Evolutionary conservation across 1,140 invertebrate genomes (phyloP).

Genomic region (Diorhabda sublineata): DNA sequence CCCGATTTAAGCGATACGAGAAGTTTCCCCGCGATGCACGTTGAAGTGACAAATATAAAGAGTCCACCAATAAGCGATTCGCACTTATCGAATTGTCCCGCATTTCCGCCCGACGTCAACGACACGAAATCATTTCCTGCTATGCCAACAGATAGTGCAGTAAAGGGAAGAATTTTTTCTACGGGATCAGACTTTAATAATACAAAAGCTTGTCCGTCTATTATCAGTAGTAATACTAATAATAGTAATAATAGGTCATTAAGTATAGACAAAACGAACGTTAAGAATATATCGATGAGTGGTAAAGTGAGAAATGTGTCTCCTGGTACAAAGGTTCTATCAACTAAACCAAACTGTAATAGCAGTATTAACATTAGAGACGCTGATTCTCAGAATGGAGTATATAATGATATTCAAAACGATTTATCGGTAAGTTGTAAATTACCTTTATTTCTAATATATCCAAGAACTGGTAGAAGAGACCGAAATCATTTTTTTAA

Average conservation of each 20-base stretch:
- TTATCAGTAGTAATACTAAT: slow-evolving; percentile 22
- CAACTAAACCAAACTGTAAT: slow-evolving; percentile 14
- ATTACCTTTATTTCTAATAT: too few relatives aligned
- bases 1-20: not conserved
- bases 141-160: slow-evolving; percentile 11
- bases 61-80: slow-evolving; percentile 14
- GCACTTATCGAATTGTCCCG: not conserved
- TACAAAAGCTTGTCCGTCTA: not conserved
- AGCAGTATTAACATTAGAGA: slow-evolving; percentile 21
- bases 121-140: slow-evolving; percentile 18
- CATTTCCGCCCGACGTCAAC: slow-evolving; percentile 11
- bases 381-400: not conserved
- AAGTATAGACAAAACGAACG: slow-evolving; percentile 24
- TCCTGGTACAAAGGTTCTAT: slow-evolving; percentile 3
- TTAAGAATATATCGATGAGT: slow-evolving; percentile 16
- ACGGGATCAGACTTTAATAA: slow-evolving; percentile 16
- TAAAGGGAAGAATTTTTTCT: not conserved
- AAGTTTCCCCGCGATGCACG: not conserved
- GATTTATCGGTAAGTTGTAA: slow-evolving; percentile 32
- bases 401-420: slow-evolving; percentile 27
- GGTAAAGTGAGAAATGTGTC: slow-evolving; percentile 12
- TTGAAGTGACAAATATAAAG: not conserved
- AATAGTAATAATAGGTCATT: slow-evolving; percentile 13
- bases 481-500: too few relatives aligned
- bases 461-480: too few relatives aligned